Evolutionary conservation across 2,888 invertebrate genomes (phyloP), one percentile per base, ranked within the genome.

Genomic region (Strigamia transsilvanica): DNA sequence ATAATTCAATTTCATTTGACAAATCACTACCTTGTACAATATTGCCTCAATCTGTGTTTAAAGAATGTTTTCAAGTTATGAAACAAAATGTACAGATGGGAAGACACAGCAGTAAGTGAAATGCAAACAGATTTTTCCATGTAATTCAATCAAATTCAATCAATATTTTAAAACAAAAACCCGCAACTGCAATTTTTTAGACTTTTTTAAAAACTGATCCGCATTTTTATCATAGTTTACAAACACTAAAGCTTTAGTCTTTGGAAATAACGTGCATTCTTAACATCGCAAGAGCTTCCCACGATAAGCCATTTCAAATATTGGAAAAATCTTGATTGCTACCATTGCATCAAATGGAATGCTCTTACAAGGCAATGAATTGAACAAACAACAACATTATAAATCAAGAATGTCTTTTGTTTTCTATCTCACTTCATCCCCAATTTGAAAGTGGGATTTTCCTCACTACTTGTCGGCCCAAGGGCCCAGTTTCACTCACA

Each of bases 1-100:
- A 46, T 46, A 46, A 46, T 46, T 46, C 46, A 46, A 46, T 46
- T 46, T 46, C 46, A 46, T 46, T 46, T 46, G 46, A 46, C 46
- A 46, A 46, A 46, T 46, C 46, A 46, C 46, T 46, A 46, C 46
- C 46, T 46, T 46, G 46, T 46, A 46, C 46, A 46, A 46, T 46
- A 46, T 46, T 46, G 46, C 46, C 46, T 46, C 46, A 46, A 46
- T 46, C 46, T 46, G 46, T 46, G 46, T 46, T 46, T 46, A 46
- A 46, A 46, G 46, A 46, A 46, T 46, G 46, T 46, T 46, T 46
- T 46, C 15, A n/a, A 46, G 46, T 46, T 46, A 15, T 46, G 46
- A 46, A 4, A 46, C 46, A 46, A 46, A n/a, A 46, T 46, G 46
- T 46, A 46, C 46, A 46, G 46, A 15, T 46, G 46, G 46, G 46